These are phyloP conservation scores for Spialia ferax DNA, from an alignment of 2,888 invertebrate genomes.

Conservation along the genomic window DNA sequence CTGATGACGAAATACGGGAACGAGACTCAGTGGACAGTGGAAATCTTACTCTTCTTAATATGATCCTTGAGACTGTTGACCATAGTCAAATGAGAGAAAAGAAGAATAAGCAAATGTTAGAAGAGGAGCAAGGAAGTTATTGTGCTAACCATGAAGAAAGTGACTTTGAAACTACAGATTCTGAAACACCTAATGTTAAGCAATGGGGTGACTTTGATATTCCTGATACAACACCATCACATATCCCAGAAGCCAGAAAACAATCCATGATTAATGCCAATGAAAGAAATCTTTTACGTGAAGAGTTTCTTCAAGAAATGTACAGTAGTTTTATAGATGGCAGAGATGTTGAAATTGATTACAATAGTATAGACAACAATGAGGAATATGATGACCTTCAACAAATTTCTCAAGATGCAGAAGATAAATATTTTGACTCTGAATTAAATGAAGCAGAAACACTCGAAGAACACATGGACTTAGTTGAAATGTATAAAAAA, in stretches of 20 bases:
- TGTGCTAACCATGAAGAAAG: not conserved
- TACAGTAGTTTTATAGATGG: slow-evolving; percentile 94
- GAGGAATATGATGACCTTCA: slow-evolving; percentile 92
- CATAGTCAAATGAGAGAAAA: slow-evolving; percentile 88
- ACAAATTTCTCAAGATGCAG: slow-evolving; percentile 90
- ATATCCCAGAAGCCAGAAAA: slow-evolving; percentile 63
- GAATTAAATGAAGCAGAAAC: slow-evolving; percentile 89
- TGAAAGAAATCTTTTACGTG: slow-evolving; percentile 89
- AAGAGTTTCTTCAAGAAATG: slow-evolving; percentile 95
- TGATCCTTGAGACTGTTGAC: slow-evolving; percentile 94
- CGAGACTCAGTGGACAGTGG: slow-evolving; percentile 87
- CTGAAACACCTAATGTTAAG: slow-evolving; percentile 47
- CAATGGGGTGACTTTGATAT: slow-evolving; percentile 87
- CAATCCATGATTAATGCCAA: slow-evolving; percentile 79
- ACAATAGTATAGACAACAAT: slow-evolving; percentile 93
- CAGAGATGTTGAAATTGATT: slow-evolving; percentile 94
- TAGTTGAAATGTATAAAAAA: slow-evolving; percentile 68
- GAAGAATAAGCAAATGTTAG: slow-evolving; percentile 87
- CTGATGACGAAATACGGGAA: slow-evolving; percentile 90
- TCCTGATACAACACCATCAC: slow-evolving; percentile 63
- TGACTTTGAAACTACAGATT: slow-evolving; percentile 35
- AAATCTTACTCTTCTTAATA: slow-evolving; percentile 89
- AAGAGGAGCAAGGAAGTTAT: slow-evolving; percentile 73
- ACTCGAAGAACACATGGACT: slow-evolving; percentile 72
- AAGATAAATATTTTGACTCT: slow-evolving; percentile 96